Base-by-base conservation (phyloP, 2,797 vertebrate genomes). In the Cuniculus paca region DNA sequence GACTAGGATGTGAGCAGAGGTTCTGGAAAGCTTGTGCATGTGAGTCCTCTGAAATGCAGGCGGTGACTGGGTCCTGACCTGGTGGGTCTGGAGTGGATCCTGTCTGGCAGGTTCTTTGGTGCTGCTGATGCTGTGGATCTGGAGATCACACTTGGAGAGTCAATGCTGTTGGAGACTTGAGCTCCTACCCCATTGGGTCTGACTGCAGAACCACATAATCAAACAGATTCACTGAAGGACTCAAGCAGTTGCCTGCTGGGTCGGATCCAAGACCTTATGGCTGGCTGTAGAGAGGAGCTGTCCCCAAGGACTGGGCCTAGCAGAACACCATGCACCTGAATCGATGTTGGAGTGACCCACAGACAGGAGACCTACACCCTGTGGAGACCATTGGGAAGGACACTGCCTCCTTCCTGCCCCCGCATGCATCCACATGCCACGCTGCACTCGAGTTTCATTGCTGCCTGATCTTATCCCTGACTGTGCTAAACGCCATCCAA, bases 401-500 rank as follows among this genome's bases (percentile, higher is more conserved):
- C 9, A 1, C 20, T 3, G 31, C 72, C 36, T 70, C n/a, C 14
- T 24, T 45, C 26, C 75, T 11, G 10, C 11, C 4, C 31, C 6
- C 14, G 20, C 34, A 20, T 36, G 28, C 31, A 19, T 9, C 8
- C 52, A 39, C 74, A 61, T 31, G 91, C 61, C 36, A 42, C 7
- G 52, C 79, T 17, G 63, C 75, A 75, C 42, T 79, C 81, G 52
- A 93, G 58, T 86, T 90, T 61, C 88, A 89, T 87, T 61, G 84
- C 81, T 82, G 82, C 54, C 74, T 60, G 68, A 19, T 95, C 94
- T 95, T 95, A 91, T 97, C 86, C 92, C 82, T 65, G 26, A 70
- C 96, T 78, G 60, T 61, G 79, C 86, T 93, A 87, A 89, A 96
- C 80, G 13, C 42, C 26, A 94, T 94, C 96, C 97, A 97, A 90